phyloP scores from a whole-genome alignment of 2,888 invertebrate genomes.

The Ptychoptera contaminata region DNA sequence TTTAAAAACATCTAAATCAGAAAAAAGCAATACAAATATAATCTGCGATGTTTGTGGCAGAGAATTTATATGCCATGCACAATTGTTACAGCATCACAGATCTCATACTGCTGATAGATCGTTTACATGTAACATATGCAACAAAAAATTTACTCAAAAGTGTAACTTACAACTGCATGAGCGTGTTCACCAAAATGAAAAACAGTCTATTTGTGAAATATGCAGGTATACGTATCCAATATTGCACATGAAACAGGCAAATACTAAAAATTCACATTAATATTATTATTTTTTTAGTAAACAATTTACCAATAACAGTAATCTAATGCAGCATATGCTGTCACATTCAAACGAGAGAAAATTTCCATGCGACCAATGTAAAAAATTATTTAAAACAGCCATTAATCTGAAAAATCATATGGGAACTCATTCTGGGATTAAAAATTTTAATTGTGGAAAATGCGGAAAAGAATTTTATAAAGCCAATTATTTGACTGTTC shows the following conservation, averaged over 20 bases:
- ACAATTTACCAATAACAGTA: too few species aligned
- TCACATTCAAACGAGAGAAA: neutral
- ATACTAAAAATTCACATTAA: too few species aligned
- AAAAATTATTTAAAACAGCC: neutral
- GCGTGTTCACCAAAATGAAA: neutral
- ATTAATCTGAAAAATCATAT: neutral
- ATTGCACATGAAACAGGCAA: too few species aligned
- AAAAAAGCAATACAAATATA: too few species aligned
- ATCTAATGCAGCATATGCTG: conserved; percentile 1
- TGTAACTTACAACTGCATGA: neutral
- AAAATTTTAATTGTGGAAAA: neutral
- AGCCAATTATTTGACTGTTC: conserved; percentile 3
- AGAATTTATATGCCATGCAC: too few species aligned
- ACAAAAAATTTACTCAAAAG: neutral
- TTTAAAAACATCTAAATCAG: too few species aligned
- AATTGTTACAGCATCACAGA: neutral
- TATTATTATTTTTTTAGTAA: too few species aligned
- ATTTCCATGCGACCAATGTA: conserved; percentile 1
- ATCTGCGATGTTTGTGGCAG: too few species aligned
- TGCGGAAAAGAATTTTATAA: conserved; percentile 4
- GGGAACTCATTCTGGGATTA: conserved; percentile 1
- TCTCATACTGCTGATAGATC: neutral
- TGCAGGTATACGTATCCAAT: too few species aligned
- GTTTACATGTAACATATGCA: neutral
- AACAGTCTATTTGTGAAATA: neutral